Evolutionary conservation across 1,140 invertebrate species (phyloP), one percentile per base, ranked within the genome.

Genomic region (Drosophila mauritiana): DNA sequence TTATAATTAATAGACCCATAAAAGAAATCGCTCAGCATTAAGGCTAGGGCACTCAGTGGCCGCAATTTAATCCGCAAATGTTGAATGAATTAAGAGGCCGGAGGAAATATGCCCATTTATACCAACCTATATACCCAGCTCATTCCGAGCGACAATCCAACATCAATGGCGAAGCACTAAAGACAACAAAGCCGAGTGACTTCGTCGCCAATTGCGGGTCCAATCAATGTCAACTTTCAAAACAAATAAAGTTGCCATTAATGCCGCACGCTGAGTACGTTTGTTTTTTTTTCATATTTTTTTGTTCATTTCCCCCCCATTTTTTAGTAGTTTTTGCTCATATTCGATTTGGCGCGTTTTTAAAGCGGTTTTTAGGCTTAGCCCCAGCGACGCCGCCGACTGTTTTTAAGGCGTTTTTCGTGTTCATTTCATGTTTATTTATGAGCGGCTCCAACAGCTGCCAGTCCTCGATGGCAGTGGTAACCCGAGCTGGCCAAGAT

Each of bases 161-260:
- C 42, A 45, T 45, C 42, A 22, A 20, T 39, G 40, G 39, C 40
- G 20, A 12, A 7, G 11, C 34, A 36, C 64, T 52, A 12, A 67
- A 65, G 61, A 45, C 59, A 73, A 48, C 54, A 52, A 76, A 57
- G 57, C 40, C 54, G 46, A 63, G 57, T 34, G 49, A 54, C 46
- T 59, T 58, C 58, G 57, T 70, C 57, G 77, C 68, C 84, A 89
- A 89, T 84, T 88, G 84, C 61, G 84, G 80, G 80, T 78, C 84
- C 80, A 88, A 88, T 89, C 84, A 89, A 89, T 89, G 84, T 89
- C 84, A 89, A 84, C 84, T 89, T 89, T 89, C 80, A 80, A 89
- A 89, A 73, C 84, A 89, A 89, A 89, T 89, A 89, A 84, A 89
- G 84, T 89, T 89, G 78, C 84, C 84, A 90, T 80, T 84, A 82